Evolutionary conservation across 1,140 invertebrate genomes (phyloP).

Genomic region (Drosophila ambigua): DNA sequence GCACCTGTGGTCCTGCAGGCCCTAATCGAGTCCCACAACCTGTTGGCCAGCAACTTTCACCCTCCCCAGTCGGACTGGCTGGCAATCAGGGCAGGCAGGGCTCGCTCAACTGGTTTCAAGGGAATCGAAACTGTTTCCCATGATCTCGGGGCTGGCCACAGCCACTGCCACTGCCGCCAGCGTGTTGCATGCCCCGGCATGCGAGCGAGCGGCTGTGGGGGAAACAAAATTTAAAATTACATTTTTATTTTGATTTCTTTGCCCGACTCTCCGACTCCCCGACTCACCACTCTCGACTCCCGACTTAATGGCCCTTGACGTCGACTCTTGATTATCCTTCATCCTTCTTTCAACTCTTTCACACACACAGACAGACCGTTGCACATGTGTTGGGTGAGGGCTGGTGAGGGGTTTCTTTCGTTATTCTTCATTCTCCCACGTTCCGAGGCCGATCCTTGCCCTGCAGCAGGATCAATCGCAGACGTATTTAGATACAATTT

Average conservation of each 20-base stretch:
- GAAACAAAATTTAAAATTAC: constrained; percentile 34
- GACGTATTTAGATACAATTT: constrained; percentile 63
- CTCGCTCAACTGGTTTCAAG: constrained; percentile 31
- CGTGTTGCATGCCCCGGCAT: no score
- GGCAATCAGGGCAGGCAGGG: constrained; percentile 32
- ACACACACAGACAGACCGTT: not conserved
- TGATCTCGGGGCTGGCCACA: constrained; percentile 1
- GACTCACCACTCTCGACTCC: not conserved
- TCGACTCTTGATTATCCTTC: constrained; percentile 55
- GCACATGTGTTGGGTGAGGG: not conserved
- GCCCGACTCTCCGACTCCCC: not conserved
- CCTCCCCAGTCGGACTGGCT: constrained; percentile 18
- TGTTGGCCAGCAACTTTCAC: constrained; percentile 31
- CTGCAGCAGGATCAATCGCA: constrained; percentile 48
- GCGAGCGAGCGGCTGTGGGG: not conserved
- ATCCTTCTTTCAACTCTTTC: constrained; percentile 50
- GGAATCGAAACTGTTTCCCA: constrained; percentile 16
- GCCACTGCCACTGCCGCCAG: not conserved
- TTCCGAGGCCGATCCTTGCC: constrained; percentile 38
- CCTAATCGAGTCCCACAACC: constrained; percentile 16
- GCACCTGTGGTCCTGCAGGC: constrained; percentile 45
- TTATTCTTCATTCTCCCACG: constrained; percentile 61
- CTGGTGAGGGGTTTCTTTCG: constrained; percentile 4
- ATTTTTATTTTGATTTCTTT: constrained; percentile 56
- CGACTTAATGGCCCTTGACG: constrained; percentile 65